Evolutionary conservation across 2,113 vertebrate species (phyloP), one percentile per base, ranked within the genome.

Genomic region (Sula dactylatra): DNA sequence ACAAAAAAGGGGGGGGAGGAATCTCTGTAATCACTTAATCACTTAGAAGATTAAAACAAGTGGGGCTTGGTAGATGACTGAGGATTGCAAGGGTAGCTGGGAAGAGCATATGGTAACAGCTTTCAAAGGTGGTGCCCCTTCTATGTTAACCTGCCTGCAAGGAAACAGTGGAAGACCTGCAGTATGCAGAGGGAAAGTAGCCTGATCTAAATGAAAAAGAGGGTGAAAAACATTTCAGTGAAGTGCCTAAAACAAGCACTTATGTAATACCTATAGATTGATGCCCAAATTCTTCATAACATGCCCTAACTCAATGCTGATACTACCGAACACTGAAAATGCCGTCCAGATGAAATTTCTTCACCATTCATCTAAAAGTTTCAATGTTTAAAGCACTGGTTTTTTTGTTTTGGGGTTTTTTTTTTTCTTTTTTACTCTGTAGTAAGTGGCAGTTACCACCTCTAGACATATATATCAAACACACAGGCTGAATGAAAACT

Each of bases 121-220:
- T 80, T 97, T 95, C 95, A 98, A 97, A 72, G 97, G 94, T 4
- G 96, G 86, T 49, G 96, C 95, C 66, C 98, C 97, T 82, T 98
- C 97, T 82, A 98, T 97, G 95, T 98, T 98, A 92, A 98, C 97
- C 97, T 98, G 98, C 97, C 98, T 99, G 97, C 98, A 98, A 97
- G 98, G 97, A 94, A 99, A 96, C 42, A 98, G 94, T 88, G 98
- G 98, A 88, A 99, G 90, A 36, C 98, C 88, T 21, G 98, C 93
- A 79, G 96, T 96, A 24, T 95, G 91, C 18, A 98, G 96, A 98
- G 97, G 74, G 90, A 98, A 80, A 94, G 90, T 47, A 71, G 91
- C 50, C 97, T 97, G 90, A 97, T 97, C 98, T 99, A 42, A 71
- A 62, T 18, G 86, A 27, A 67, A 56, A 59, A 64, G 38, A 56